Conservation (phyloP, 2,888 invertebrate genomes). For the Cotesia congregata region DNA sequence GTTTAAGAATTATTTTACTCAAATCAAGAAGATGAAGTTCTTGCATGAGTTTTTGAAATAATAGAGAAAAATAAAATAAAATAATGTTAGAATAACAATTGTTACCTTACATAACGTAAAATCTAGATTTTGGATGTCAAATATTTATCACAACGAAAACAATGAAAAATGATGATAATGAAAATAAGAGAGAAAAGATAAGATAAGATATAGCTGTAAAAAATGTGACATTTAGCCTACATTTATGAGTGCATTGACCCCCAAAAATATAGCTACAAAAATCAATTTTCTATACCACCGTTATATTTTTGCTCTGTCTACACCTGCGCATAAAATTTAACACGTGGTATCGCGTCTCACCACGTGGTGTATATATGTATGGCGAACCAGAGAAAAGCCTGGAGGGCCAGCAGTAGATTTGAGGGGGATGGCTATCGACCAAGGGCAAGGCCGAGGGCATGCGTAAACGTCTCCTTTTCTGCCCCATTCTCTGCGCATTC, state of each 20-base stretch:
- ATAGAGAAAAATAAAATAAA: neutral
- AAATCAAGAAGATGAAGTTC: no score
- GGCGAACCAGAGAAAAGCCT: slow-evolving; percentile 27
- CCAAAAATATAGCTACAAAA: slow-evolving; percentile 40
- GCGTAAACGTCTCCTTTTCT: slow-evolving; percentile 45
- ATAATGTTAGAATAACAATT: no score
- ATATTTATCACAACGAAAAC: neutral
- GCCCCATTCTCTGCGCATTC: neutral
- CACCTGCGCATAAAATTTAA: slow-evolving; percentile 38
- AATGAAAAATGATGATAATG: neutral
- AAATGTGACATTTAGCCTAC: slow-evolving; percentile 47
- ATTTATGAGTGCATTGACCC: slow-evolving; percentile 47
- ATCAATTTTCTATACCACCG: slow-evolving; percentile 37
- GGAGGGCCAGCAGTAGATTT: slow-evolving; percentile 25
- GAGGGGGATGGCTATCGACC: slow-evolving; percentile 64
- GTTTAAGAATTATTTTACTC: no score
- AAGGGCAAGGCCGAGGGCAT: slow-evolving; percentile 66
- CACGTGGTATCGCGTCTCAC: slow-evolving; percentile 35
- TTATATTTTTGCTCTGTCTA: slow-evolving; percentile 37
- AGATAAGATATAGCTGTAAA: neutral
- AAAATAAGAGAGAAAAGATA: neutral
- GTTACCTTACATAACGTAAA: neutral
- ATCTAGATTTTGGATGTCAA: neutral
- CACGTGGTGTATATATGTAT: slow-evolving; percentile 24
- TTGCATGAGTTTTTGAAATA: neutral